phyloP scores from a whole-genome alignment of 1,140 invertebrate genomes.

The Globodera ellingtonae region DNA sequence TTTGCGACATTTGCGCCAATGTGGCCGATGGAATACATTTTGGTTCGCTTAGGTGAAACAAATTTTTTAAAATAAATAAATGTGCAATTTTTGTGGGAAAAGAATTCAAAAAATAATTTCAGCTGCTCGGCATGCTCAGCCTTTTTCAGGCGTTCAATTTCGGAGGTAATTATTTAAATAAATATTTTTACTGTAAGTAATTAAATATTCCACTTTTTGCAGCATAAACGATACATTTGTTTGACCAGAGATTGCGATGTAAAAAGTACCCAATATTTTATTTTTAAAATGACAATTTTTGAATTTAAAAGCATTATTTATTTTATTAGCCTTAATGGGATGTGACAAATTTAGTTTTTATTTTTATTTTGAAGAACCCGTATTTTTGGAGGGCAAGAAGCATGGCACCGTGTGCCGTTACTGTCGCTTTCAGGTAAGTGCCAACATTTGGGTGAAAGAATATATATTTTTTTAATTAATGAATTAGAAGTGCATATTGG shows the following conservation, averaged over 20 bases:
- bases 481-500: not conserved
- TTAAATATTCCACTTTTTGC: not conserved
- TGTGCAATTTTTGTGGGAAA: too few relatives aligned
- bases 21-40: not conserved
- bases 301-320: too few relatives aligned
- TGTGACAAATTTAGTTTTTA: not conserved
- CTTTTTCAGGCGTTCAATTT: not conserved
- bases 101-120: not conserved
- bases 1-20: not conserved
- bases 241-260: not conserved
- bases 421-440: constrained; percentile 3
- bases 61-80: too few relatives aligned
- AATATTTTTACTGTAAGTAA: not conserved
- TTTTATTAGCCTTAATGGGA: too few relatives aligned
- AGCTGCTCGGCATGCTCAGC: not conserved
- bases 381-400: not conserved
- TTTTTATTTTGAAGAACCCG: not conserved
- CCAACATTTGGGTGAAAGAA: not conserved
- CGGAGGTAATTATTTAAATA: not conserved
- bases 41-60: not conserved
- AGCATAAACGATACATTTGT: not conserved
- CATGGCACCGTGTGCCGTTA: constrained; percentile 1
- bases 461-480: not conserved
- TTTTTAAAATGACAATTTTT: too few relatives aligned
- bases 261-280: not conserved